Conservation (phyloP, 1,140 invertebrate species). For the Paraescarpia echinospica region DNA sequence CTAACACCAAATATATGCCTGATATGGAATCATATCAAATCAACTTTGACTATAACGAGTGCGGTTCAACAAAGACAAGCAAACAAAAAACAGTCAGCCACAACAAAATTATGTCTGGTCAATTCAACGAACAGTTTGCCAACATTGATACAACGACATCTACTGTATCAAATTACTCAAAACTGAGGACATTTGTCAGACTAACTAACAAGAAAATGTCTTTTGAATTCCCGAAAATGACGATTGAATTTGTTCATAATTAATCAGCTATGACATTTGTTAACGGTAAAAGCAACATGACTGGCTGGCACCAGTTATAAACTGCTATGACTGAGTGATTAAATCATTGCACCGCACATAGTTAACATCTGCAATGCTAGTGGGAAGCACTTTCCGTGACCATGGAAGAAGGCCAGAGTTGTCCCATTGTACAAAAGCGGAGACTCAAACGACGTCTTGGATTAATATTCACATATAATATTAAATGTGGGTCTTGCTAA, state of each 20-base stretch:
- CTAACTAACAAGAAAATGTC: not conserved
- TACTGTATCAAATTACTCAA: too few relatives aligned
- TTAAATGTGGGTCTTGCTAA: not conserved
- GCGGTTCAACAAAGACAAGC: not conserved
- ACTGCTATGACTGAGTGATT: not conserved
- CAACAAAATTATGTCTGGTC: not conserved
- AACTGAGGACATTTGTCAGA: not conserved
- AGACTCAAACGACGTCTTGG: too few relatives aligned
- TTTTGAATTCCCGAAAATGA: conserved; percentile 3
- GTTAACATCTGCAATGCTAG: conserved; percentile 8
- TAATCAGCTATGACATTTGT: not conserved
- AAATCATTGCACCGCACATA: too few relatives aligned
- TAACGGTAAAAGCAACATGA: not conserved
- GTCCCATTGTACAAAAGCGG: conserved; percentile 11
- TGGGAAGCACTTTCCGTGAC: not conserved
- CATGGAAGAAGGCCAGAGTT: conserved; percentile 1
- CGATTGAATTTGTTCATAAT: conserved; percentile 3
- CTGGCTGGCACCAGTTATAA: too few relatives aligned
- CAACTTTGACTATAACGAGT: too few relatives aligned
- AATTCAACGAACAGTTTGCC: not conserved
- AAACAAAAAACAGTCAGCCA: not conserved
- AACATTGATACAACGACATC: not conserved
- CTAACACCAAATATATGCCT: not conserved
- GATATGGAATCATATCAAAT: too few relatives aligned
- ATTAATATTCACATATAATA: not conserved